Conservation (phyloP, 1,140 invertebrate genomes). For the Arion vulgaris region DNA sequence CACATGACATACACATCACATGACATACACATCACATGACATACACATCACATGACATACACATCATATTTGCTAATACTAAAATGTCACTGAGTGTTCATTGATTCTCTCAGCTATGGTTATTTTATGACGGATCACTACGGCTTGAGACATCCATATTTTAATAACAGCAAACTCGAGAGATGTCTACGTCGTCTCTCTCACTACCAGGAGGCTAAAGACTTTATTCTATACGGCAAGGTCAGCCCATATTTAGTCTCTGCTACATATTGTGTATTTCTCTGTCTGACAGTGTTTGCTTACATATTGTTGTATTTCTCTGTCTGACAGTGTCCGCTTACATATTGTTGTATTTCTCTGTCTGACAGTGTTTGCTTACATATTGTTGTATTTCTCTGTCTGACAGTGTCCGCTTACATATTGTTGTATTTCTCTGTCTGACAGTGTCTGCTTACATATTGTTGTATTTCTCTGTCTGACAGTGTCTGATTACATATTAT, state of each 20-base stretch:
- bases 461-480: too few relatives aligned
- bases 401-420: neutral
- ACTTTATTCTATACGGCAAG: neutral
- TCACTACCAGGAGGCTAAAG: constrained; percentile 12
- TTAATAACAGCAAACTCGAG: neutral
- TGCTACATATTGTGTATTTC: too few relatives aligned
- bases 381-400: neutral
- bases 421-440: neutral
- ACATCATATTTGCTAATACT: too few relatives aligned
- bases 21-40: too few relatives aligned
- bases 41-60: too few relatives aligned
- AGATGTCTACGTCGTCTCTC: neutral
- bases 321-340: neutral
- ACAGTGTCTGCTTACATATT: constrained; percentile 1
- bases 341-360: neutral
- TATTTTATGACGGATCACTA: constrained; percentile 23
- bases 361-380: neutral
- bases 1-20: too few relatives aligned
- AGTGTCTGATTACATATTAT: too few relatives aligned
- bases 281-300: too few relatives aligned
- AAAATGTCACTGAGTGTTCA: too few relatives aligned
- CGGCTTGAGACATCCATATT: constrained; percentile 4
- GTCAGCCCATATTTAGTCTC: neutral
- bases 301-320: neutral
- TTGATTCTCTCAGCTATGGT: constrained; percentile 14